A percentile compares a stretch with the other conserved stretches of the same genome.
These are phyloP conservation scores for Pogona vitticeps DNA, from an alignment of 2,113 vertebrate genomes.

Conservation along the genomic window DNA sequence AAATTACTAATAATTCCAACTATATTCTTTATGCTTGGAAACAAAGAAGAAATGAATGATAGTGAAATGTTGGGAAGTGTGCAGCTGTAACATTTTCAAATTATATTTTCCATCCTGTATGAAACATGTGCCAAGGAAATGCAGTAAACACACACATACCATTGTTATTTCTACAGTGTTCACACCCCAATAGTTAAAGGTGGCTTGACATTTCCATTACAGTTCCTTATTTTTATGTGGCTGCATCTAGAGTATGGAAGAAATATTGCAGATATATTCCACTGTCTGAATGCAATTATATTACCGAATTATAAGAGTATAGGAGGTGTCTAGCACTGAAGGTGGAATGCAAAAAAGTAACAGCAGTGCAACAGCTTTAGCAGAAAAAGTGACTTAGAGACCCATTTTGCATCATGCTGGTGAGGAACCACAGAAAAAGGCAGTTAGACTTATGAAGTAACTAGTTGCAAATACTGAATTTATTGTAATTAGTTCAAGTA, in stretches of 20 bases:
- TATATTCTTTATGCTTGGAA: background rate
- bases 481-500: no score
- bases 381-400: background rate
- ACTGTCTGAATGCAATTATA: background rate
- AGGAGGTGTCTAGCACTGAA: background rate
- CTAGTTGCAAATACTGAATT: no score
- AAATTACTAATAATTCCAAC: background rate
- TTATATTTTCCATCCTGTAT: background rate
- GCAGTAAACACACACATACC: background rate
- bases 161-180: slow-evolving; percentile 19
- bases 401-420: background rate
- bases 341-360: background rate
- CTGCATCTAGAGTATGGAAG: background rate
- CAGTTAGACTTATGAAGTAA: background rate
- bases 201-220: slow-evolving; percentile 14
- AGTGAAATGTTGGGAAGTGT: background rate
- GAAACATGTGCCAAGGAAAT: background rate
- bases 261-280: background rate
- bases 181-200: slow-evolving; percentile 4
- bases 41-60: background rate
- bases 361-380: background rate
- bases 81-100: background rate
- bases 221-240: slow-evolving; percentile 10
- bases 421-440: background rate
- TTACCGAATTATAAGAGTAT: background rate